phyloP scores from a whole-genome alignment of 2,888 invertebrate species.

The Thecophora atra region DNA sequence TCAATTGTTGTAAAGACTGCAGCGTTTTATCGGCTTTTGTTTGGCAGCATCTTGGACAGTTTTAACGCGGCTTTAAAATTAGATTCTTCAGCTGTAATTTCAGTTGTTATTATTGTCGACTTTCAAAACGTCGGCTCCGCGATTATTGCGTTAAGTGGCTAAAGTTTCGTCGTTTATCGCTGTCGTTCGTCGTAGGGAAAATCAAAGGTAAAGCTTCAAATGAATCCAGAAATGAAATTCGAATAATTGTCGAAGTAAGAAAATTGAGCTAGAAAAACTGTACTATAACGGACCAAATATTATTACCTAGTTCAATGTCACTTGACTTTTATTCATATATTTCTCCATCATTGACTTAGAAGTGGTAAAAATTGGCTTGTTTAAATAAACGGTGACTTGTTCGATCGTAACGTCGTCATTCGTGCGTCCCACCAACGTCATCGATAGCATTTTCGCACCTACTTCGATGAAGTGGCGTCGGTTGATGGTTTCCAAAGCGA shows the following conservation, averaged over 20 bases:
- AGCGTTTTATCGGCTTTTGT: slow-evolving; percentile 22
- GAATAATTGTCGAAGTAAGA: too few relatives aligned
- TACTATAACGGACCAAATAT: too few relatives aligned
- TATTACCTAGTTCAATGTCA: too few relatives aligned
- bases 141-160: slow-evolving; percentile 9
- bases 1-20: slow-evolving; percentile 25
- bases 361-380: too few relatives aligned
- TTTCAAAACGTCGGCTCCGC: background rate
- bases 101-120: slow-evolving; percentile 18
- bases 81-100: background rate
- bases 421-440: background rate
- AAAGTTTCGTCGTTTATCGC: slow-evolving; percentile 13
- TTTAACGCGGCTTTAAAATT: background rate
- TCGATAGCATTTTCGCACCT: background rate
- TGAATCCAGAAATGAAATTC: background rate
- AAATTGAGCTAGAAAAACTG: too few relatives aligned
- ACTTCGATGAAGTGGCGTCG: background rate
- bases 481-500: background rate
- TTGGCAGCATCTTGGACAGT: background rate
- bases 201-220: slow-evolving; percentile 6
- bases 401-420: background rate
- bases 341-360: too few relatives aligned
- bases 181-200: background rate
- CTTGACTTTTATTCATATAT: too few relatives aligned
- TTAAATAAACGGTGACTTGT: background rate